These are phyloP conservation scores for Dione vanillae DNA, from an alignment of 2,888 invertebrate species.

Conservation along the genomic window DNA sequence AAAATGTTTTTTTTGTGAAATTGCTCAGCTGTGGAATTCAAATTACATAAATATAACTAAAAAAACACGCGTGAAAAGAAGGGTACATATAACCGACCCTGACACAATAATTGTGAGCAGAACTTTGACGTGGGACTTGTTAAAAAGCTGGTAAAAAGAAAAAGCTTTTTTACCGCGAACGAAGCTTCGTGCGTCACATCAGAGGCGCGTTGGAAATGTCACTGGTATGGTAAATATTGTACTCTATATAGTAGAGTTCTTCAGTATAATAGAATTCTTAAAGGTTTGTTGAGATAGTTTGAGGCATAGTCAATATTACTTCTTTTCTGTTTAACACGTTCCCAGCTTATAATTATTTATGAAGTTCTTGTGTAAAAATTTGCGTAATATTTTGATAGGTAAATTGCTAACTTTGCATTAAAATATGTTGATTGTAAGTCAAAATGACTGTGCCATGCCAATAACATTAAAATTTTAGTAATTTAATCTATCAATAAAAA, in stretches of 20 bases:
- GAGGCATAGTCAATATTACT: neutral
- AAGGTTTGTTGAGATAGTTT: neutral
- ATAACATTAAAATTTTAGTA: too few species aligned
- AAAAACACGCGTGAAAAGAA: neutral
- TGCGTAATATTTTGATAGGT: too few species aligned
- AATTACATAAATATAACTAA: too few species aligned
- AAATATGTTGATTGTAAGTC: too few species aligned
- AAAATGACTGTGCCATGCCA: too few species aligned
- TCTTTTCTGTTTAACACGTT: too few species aligned
- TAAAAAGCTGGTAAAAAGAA: slow-evolving; percentile 28
- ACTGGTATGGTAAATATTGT: slow-evolving; percentile 16
- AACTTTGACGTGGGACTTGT: slow-evolving; percentile 27
- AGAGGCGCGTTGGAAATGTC: slow-evolving; percentile 18
- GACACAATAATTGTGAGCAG: slow-evolving; percentile 27
- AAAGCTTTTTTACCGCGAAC: slow-evolving; percentile 23
- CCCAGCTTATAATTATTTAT: too few species aligned
- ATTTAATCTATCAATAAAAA: too few species aligned
- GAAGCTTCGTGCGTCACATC: slow-evolving; percentile 21
- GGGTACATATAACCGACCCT: slow-evolving; percentile 17
- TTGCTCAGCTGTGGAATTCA: too few species aligned
- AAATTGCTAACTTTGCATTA: too few species aligned
- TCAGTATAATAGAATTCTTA: neutral
- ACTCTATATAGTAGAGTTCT: neutral
- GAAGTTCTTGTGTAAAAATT: too few species aligned
- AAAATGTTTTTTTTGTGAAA: too few species aligned